phyloP scores from a whole-genome alignment of 2,888 invertebrate genomes.

The Andrena chrysosceles region DNA sequence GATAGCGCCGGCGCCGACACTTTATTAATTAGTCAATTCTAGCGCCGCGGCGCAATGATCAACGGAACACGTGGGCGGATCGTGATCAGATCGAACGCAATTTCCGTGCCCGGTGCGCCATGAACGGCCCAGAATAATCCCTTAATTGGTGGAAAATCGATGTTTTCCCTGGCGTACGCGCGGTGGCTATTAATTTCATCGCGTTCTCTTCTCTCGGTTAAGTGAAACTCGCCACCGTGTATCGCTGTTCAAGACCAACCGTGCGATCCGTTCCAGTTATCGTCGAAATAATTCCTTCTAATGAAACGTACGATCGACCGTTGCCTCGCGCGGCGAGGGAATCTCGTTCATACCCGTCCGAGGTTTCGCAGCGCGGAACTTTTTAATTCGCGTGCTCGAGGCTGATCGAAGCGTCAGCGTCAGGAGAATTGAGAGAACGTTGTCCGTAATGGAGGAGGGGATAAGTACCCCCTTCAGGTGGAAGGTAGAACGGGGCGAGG shows the following conservation, averaged over 20 bases:
- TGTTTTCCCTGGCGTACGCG: slow-evolving; percentile 28
- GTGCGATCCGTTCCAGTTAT: not conserved
- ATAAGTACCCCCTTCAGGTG: slow-evolving; percentile 51
- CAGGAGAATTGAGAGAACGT: slow-evolving; percentile 49
- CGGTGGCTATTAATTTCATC: slow-evolving; percentile 25
- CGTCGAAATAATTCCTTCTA: too few species aligned
- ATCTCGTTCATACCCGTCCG: not conserved
- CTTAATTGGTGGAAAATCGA: slow-evolving; percentile 34
- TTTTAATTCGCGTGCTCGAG: slow-evolving; percentile 50
- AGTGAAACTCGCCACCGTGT: not conserved
- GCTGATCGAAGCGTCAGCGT: slow-evolving; percentile 25
- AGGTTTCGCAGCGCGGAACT: slow-evolving; percentile 19
- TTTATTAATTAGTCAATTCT: too few species aligned
- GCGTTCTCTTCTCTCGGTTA: slow-evolving; percentile 3
- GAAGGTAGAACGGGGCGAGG: slow-evolving; percentile 29
- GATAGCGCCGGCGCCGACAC: slow-evolving; percentile 22
- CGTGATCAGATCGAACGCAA: slow-evolving; percentile 40
- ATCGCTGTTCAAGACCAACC: not conserved
- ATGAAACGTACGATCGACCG: not conserved
- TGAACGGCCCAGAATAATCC: slow-evolving; percentile 37
- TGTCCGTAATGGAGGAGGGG: slow-evolving; percentile 11
- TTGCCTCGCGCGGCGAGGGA: not conserved
- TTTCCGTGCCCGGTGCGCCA: slow-evolving; percentile 24
- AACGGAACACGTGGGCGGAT: slow-evolving; percentile 41
- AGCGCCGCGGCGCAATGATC: slow-evolving; percentile 33